phyloP scores from a whole-genome alignment of 1,140 invertebrate genomes.

The Procambarus virginalis region DNA sequence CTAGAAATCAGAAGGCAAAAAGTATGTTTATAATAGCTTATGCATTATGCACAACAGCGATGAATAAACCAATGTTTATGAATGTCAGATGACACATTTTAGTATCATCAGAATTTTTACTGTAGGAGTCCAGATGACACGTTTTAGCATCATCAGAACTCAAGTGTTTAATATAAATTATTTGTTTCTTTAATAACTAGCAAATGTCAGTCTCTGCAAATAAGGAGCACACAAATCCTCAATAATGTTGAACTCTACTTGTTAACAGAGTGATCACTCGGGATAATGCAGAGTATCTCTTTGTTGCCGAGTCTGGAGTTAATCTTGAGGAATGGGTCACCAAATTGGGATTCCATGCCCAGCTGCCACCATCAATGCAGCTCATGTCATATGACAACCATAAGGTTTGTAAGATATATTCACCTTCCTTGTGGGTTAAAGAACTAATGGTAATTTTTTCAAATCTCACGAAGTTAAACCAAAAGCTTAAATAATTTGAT shows the following conservation, averaged over 20 bases:
- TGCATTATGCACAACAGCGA: no score
- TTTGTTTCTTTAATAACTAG: neutral
- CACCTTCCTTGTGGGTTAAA: neutral
- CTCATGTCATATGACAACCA: conserved; percentile 85
- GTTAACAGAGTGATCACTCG: conserved; percentile 82
- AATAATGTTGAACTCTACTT: neutral
- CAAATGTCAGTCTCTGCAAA: neutral
- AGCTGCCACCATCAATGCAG: conserved; percentile 90
- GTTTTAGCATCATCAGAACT: no score
- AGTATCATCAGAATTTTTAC: no score
- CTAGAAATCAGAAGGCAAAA: no score
- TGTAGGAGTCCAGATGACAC: no score
- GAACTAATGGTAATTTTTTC: neutral
- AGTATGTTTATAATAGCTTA: no score
- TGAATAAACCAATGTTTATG: no score
- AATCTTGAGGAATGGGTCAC: conserved; percentile 95
- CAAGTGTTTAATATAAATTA: no score
- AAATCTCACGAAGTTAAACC: neutral
- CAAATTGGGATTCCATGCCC: conserved; percentile 95
- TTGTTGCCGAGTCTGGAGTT: conserved; percentile 83
- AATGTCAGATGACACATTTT: no score
- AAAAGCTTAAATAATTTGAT: neutral
- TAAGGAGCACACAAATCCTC: neutral
- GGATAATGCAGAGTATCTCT: conserved; percentile 94
- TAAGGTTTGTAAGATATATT: conserved; percentile 71